Evolutionary conservation across 2,888 invertebrate genomes (phyloP).

Genomic region (Microctonus aethiopoides): DNA sequence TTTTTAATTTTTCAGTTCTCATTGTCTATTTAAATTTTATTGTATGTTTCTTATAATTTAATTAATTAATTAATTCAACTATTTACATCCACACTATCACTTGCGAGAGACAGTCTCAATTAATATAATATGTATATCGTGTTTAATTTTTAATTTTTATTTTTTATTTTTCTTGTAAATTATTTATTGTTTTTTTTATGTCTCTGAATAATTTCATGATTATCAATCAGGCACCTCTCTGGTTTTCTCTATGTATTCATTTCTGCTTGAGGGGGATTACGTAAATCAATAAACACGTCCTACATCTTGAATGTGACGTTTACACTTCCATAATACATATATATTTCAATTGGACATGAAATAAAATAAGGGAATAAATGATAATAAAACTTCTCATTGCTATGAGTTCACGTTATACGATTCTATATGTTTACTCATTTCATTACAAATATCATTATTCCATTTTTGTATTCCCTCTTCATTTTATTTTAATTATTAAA

Average conservation of each 20-base stretch:
- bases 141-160: neutral
- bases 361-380: slow-evolving; percentile 1
- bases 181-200: slow-evolving; percentile 6
- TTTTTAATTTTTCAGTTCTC: neutral
- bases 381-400: slow-evolving; percentile 21
- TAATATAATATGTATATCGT: neutral
- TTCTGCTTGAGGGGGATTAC: neutral
- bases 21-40: neutral
- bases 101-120: neutral
- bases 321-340: slow-evolving; percentile 21
- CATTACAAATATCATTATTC: neutral
- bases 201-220: neutral
- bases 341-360: slow-evolving; percentile 15
- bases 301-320: slow-evolving; percentile 12
- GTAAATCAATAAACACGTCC: slow-evolving; percentile 10
- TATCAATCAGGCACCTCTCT: neutral
- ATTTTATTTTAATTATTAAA: neutral
- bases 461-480: slow-evolving; percentile 30
- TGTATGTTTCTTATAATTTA: neutral
- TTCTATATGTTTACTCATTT: neutral
- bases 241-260: neutral
- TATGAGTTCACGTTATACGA: slow-evolving; percentile 24
- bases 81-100: slow-evolving; percentile 31
- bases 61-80: slow-evolving; percentile 4
- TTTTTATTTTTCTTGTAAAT: slow-evolving; percentile 1